Evolutionary conservation across 1,140 invertebrate genomes (phyloP).

Genomic region (Hyposmocoma kahamanoa): DNA sequence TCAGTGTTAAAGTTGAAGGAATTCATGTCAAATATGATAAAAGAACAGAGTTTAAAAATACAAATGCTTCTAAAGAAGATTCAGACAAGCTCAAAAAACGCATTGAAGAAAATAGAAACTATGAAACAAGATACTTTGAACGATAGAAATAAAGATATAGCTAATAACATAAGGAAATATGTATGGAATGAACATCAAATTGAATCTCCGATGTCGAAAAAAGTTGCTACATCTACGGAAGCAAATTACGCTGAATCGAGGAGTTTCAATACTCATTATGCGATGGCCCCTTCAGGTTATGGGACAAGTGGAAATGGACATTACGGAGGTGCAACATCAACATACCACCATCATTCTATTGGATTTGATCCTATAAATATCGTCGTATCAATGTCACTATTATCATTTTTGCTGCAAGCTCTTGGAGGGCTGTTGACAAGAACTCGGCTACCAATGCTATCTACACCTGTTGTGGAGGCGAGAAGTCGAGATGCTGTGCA

Average conservation of each 20-base stretch:
- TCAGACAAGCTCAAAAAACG: constrained; percentile 48
- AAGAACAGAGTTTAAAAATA: constrained; percentile 52
- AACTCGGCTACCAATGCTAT: constrained; percentile 46
- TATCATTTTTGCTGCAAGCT: constrained; percentile 65
- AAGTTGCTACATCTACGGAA: constrained; percentile 15
- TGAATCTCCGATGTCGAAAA: constrained; percentile 34
- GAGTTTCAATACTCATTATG: constrained; percentile 45
- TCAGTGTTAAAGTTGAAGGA: constrained; percentile 51
- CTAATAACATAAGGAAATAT: constrained; percentile 15
- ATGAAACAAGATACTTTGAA: constrained; percentile 25
- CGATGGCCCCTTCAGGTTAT: constrained; percentile 41
- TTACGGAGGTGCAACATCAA: constrained; percentile 32
- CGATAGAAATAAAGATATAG: constrained; percentile 11
- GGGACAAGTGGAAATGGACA: constrained; percentile 30
- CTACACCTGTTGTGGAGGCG: constrained; percentile 53
- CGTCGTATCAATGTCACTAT: constrained; percentile 63
- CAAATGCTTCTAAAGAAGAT: constrained; percentile 48
- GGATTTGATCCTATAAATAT: constrained; percentile 71
- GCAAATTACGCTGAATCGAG: constrained; percentile 24
- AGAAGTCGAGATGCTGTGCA: constrained; percentile 30
- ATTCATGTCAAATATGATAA: constrained; percentile 45
- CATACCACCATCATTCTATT: constrained; percentile 68
- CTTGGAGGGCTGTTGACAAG: constrained; percentile 54
- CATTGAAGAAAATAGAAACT: constrained; percentile 41
- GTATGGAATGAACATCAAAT: constrained; percentile 31